These are phyloP conservation scores for Drosophila kambysellisi DNA, from an alignment of 2,888 invertebrate genomes.

Conservation along the genomic window DNA sequence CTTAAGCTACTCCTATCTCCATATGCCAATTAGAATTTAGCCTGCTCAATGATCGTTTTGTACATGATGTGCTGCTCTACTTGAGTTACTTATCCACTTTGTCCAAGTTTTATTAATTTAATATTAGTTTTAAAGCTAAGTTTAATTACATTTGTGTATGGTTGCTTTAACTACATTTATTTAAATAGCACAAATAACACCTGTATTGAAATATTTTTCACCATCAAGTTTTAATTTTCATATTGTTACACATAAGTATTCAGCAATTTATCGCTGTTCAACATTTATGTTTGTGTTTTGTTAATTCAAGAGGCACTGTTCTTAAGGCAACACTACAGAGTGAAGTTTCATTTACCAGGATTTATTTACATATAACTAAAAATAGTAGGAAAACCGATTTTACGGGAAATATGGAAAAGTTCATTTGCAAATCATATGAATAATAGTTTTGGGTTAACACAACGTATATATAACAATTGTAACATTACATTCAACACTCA, in stretches of 20 bases:
- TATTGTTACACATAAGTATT: constrained; percentile 47
- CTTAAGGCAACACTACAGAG: constrained; percentile 92
- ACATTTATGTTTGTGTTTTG: constrained; percentile 45
- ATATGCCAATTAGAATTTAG: constrained; percentile 59
- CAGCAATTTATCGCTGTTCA: constrained; percentile 56
- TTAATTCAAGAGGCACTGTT: constrained; percentile 89
- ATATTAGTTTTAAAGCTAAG: constrained; percentile 46
- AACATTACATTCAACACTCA: constrained; percentile 53
- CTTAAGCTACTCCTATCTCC: constrained; percentile 30
- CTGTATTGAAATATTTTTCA: constrained; percentile 74
- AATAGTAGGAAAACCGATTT: constrained; percentile 17
- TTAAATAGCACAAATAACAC: constrained; percentile 78
- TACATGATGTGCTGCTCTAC: constrained; percentile 71
- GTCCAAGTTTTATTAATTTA: constrained; percentile 29
- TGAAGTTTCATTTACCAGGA: constrained; percentile 85
- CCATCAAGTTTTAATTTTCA: constrained; percentile 62
- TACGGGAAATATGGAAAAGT: constrained; percentile 56
- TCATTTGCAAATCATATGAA: constrained; percentile 68
- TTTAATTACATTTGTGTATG: constrained; percentile 41
- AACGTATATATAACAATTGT: constrained; percentile 36
- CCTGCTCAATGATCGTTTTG: constrained; percentile 51
- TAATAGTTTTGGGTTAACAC: constrained; percentile 30
- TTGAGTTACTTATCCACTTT: constrained; percentile 26
- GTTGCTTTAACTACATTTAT: constrained; percentile 56
- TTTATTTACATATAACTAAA: constrained; percentile 66